Conservation (phyloP, 2,888 invertebrate species). For the Girardia tigrina region DNA sequence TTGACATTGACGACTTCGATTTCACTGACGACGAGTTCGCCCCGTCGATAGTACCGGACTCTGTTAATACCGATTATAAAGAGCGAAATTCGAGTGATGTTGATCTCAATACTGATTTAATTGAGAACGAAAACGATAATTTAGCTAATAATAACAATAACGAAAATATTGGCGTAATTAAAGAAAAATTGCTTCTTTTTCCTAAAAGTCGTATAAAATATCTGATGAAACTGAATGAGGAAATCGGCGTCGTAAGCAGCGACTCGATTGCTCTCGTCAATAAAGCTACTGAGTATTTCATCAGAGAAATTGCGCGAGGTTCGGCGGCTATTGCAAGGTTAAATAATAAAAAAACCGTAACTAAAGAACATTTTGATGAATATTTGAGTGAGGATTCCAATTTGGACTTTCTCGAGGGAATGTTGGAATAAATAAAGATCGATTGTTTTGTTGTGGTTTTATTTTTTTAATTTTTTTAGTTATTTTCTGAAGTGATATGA, state of each 20-base stretch:
- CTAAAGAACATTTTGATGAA: background rate
- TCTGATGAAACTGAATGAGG: background rate
- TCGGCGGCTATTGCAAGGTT: background rate
- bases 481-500: no score
- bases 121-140: background rate
- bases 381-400: background rate
- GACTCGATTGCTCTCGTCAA: background rate
- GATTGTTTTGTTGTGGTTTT: no score
- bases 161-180: background rate
- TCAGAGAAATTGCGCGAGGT: background rate
- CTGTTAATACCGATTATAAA: no score
- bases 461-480: no score
- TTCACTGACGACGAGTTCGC: background rate
- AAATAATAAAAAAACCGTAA: background rate
- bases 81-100: no score
- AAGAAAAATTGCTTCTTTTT: background rate
- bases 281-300: slow-evolving; percentile 8
- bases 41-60: no score
- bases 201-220: background rate
- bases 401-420: background rate
- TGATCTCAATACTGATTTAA: no score
- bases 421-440: no score
- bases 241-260: background rate
- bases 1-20: background rate
- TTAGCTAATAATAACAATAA: background rate